Base-by-base conservation (phyloP, 2,797 vertebrate genomes). In the Channallabes apus region DNA sequence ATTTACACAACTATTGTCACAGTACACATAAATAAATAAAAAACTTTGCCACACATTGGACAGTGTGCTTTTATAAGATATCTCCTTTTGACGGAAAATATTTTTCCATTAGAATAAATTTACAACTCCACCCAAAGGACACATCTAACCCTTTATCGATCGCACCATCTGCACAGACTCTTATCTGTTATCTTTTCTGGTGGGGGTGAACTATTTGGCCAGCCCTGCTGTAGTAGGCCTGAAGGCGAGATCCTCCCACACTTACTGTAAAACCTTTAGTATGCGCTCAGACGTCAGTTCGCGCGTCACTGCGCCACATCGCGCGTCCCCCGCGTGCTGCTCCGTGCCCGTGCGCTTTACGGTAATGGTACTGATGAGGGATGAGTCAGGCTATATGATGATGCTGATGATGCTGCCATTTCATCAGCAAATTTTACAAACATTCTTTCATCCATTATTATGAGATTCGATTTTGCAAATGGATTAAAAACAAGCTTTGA, bases 331-430 rank as follows among this genome's bases (percentile, higher is more conserved):
- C 5, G 20, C 58, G 17, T 0, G 1, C 0, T 89, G 93, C 94
- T 92, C 93, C 29, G 85, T 85, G 94, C 81, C 65, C 1, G 86
- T 24, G 88, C 88, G 9, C 84, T 91, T 95, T 97, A 96, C 96
- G 94, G 96, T 91, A 94, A 82, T 95, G 94, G 94, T 93, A 88
- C 93, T 94, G 95, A 95, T 95, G 96, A 95, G 95, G 93, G 96
- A 97, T 97, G 97, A 97, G 96, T 97, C 97, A 97, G 96, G 95
- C 93, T 92, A 93, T 95, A 93, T 94, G 96, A 93, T 94, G 96
- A 96, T 96, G 96, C 95, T 96, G 94, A 95, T 95, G 94, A 94
- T 93, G 96, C 96, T 96, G 96, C 96, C 96, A 97, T 97, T 97
- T 96, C 96, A 96, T 95, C 96, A 92, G 94, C 94, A 90, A 86